phyloP scores from a whole-genome alignment of 2,888 invertebrate species.

The Drosophila diplacantha region DNA sequence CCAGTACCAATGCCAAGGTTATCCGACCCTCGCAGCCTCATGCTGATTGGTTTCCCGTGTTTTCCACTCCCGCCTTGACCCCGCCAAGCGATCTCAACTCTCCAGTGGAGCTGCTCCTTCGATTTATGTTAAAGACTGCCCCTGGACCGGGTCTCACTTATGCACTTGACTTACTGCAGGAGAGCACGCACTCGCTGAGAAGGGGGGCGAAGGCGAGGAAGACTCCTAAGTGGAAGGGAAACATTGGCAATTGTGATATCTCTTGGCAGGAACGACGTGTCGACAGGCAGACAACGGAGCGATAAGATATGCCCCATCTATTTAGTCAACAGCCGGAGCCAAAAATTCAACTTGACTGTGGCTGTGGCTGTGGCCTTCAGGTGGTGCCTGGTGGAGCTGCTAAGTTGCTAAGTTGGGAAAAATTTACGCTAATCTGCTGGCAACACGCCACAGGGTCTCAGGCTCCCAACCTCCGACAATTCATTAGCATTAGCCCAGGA shows the following conservation, averaged over 20 bases:
- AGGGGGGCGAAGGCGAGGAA: neutral
- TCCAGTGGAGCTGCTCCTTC: constrained; percentile 12
- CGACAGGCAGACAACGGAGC: constrained; percentile 57
- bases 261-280: constrained; percentile 66
- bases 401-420: constrained; percentile 42
- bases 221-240: neutral
- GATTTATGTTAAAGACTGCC: constrained; percentile 45
- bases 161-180: constrained; percentile 31
- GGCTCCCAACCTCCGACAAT: constrained; percentile 31
- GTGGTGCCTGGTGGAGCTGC: constrained; percentile 32
- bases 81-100: constrained; percentile 16
- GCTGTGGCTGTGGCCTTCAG: constrained; percentile 35
- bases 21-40: constrained; percentile 1
- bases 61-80: constrained; percentile 4
- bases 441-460: constrained; percentile 57
- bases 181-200: constrained; percentile 30
- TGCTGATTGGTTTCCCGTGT: constrained; percentile 27
- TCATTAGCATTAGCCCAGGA: constrained; percentile 39
- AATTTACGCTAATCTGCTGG: constrained; percentile 66
- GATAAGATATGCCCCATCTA: constrained; percentile 68
- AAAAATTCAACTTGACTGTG: constrained; percentile 36
- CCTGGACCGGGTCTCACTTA: constrained; percentile 18
- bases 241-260: constrained; percentile 59
- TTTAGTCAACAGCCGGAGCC: constrained; percentile 51
- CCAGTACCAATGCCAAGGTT: constrained; percentile 25